phyloP scores from a whole-genome alignment of 1,140 invertebrate genomes.

The Diabrotica undecimpunctata region DNA sequence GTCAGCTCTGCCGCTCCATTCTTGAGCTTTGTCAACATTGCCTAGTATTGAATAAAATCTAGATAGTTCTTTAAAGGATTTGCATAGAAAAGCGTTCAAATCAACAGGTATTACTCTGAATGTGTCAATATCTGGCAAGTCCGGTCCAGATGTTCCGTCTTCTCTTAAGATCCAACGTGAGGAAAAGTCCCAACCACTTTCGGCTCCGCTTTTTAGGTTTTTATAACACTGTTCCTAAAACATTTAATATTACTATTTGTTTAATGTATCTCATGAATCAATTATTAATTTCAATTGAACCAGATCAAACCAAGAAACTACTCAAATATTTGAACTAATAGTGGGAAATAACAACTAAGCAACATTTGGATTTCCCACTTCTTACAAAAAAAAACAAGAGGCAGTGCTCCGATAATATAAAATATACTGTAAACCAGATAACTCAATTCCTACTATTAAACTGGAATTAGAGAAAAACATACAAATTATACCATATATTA shows the following conservation, averaged over 20 bases:
- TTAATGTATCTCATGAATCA: too few species aligned
- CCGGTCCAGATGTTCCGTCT: conserved; percentile 48
- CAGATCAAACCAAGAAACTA: too few species aligned
- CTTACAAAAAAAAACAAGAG: too few species aligned
- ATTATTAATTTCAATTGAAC: too few species aligned
- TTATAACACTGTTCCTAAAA: conserved; percentile 28
- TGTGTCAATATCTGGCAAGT: conserved; percentile 57
- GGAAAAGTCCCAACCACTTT: conserved; percentile 87
- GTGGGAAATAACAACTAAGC: too few species aligned
- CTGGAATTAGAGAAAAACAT: too few species aligned
- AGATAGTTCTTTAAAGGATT: conserved; percentile 56
- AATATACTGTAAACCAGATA: too few species aligned
- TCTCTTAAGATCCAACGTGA: conserved; percentile 70
- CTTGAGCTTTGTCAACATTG: conserved; percentile 48
- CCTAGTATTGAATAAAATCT: conserved; percentile 53
- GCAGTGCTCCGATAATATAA: too few species aligned
- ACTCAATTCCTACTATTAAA: too few species aligned
- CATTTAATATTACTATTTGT: not conserved
- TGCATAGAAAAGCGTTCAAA: conserved; percentile 74
- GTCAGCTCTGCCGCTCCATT: conserved; percentile 23
- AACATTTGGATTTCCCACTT: too few species aligned
- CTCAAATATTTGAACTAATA: too few species aligned
- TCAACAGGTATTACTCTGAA: conserved; percentile 77
- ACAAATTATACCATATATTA: too few species aligned
- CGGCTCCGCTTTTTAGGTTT: conserved; percentile 73